A percentile compares a stretch with the other conserved stretches of the same genome.
Evolutionary conservation across 2,113 vertebrate species (phyloP).

Genomic region (Petrocephalus microphthalmus): DNA sequence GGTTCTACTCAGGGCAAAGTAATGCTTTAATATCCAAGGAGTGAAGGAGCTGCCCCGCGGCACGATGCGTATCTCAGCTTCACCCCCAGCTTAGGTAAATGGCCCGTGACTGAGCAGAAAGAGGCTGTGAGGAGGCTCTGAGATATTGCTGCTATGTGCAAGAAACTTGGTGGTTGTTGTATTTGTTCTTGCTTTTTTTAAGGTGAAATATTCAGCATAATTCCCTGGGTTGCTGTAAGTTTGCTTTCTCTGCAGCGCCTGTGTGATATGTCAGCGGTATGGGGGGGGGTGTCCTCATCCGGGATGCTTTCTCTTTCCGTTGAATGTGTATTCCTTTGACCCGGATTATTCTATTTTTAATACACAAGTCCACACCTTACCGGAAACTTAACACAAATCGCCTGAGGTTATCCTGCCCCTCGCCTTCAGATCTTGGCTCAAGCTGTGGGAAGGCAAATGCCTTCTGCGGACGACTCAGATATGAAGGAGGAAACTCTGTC

Average conservation of each 20-base stretch:
- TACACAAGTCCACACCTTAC: not conserved
- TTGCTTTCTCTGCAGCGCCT: not conserved
- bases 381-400: not conserved
- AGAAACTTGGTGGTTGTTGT: not conserved
- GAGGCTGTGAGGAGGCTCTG: not conserved
- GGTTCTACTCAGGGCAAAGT: constrained; percentile 43
- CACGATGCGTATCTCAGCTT: not conserved
- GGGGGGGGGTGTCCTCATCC: not conserved
- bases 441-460: not conserved
- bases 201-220: not conserved
- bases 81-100: not conserved
- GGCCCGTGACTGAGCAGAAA: not conserved
- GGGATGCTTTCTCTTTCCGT: not conserved
- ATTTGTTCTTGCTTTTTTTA: not conserved
- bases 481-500: not conserved
- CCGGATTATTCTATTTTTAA: not conserved
- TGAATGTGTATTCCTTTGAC: not conserved
- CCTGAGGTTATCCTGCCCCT: not conserved
- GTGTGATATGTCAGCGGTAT: not conserved
- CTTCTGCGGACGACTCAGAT: not conserved
- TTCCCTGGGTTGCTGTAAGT: not conserved
- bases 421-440: not conserved
- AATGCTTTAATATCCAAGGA: constrained; percentile 23
- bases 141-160: not conserved
- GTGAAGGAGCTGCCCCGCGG: not conserved